A percentile compares a stretch with the other conserved stretches of the same genome.
These are phyloP conservation scores for Aporophyla nigra DNA, from an alignment of 2,888 invertebrate genomes.

Conservation along the genomic window DNA sequence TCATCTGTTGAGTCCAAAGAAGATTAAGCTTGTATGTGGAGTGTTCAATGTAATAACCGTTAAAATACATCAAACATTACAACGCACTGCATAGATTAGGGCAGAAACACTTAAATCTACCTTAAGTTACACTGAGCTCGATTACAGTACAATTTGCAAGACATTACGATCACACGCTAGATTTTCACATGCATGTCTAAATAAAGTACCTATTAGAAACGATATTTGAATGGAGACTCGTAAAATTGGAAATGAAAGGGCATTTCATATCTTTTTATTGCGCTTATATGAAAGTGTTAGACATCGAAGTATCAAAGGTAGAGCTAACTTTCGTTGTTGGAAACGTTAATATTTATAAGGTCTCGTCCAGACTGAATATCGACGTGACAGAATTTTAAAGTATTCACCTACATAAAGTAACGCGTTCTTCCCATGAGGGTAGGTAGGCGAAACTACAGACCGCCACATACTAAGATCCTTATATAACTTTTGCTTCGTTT, in stretches of 20 bases:
- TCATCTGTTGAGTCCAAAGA: not conserved
- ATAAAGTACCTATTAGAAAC: not conserved
- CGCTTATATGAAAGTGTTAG: conserved; percentile 5
- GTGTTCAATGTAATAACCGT: no score
- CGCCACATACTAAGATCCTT: not conserved
- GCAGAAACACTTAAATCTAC: conserved; percentile 14
- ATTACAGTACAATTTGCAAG: not conserved
- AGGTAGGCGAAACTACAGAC: not conserved
- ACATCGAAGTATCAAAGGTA: not conserved
- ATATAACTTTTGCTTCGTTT: no score
- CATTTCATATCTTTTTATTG: not conserved
- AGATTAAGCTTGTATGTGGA: not conserved
- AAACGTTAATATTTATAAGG: not conserved
- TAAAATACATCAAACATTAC: not conserved
- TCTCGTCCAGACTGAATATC: not conserved
- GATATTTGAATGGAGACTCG: not conserved
- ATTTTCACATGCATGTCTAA: conserved; percentile 10
- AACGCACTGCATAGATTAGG: not conserved
- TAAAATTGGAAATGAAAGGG: not conserved
- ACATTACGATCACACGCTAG: not conserved
- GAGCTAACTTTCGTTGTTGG: not conserved
- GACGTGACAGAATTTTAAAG: not conserved
- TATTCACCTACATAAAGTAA: not conserved
- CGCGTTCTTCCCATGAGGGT: not conserved
- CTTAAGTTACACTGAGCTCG: conserved; percentile 19